phyloP scores from a whole-genome alignment of 2,113 vertebrate genomes.

The Podarcis muralis region DNA sequence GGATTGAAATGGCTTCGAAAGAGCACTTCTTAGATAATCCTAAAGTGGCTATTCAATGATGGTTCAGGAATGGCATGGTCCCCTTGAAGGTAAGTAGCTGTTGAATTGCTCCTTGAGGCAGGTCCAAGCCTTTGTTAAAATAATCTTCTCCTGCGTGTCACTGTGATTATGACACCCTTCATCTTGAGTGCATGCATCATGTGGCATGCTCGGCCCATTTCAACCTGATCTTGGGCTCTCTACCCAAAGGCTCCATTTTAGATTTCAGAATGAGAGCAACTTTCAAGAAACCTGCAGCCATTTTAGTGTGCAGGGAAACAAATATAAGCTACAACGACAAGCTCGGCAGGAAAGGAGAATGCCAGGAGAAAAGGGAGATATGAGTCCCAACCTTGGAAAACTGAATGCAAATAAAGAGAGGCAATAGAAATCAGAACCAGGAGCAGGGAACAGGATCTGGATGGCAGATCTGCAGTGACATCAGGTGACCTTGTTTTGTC shows the following conservation, averaged over 20 bases:
- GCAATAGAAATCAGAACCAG: too few species aligned
- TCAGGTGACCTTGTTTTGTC: too few species aligned
- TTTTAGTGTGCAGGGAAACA: not conserved
- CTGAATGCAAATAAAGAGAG: not conserved
- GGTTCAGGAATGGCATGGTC: not conserved
- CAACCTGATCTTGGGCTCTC: not conserved
- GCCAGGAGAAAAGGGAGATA: not conserved
- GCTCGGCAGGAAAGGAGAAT: not conserved
- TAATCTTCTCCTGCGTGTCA: not conserved
- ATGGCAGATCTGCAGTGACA: too few species aligned
- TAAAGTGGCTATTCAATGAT: not conserved
- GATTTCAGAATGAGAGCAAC: not conserved
- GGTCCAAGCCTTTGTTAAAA: not conserved
- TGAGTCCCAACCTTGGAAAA: not conserved
- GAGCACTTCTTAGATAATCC: not conserved
- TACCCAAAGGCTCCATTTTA: not conserved
- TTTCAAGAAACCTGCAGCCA: not conserved
- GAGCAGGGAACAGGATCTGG: too few species aligned
- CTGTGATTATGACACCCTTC: not conserved
- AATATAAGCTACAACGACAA: not conserved
- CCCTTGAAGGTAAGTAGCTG: not conserved
- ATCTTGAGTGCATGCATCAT: not conserved
- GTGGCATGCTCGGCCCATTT: not conserved
- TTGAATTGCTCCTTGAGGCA: slow-evolving; percentile 3
- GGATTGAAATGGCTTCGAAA: not conserved